These are phyloP conservation scores for Pelobates fuscus DNA, from an alignment of 2,113 vertebrate genomes.

Conservation along the genomic window DNA sequence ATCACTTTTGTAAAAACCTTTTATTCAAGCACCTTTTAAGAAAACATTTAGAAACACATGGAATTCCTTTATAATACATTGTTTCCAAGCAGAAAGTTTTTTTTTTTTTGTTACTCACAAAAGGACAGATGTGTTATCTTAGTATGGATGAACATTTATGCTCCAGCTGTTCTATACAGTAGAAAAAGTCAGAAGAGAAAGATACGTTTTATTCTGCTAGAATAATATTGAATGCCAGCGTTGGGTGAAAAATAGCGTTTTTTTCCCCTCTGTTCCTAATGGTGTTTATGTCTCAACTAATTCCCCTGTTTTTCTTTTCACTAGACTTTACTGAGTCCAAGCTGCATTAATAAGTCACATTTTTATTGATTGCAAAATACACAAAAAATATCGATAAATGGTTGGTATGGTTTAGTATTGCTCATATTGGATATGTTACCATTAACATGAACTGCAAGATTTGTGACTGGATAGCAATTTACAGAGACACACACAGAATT, in stretches of 20 bases:
- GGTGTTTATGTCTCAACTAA: neutral
- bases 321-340: too few species aligned
- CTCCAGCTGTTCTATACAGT: conserved; percentile 44
- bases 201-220: conserved; percentile 16
- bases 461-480: too few species aligned
- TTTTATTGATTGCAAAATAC: too few species aligned
- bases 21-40: conserved; percentile 5
- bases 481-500: too few species aligned
- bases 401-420: too few species aligned
- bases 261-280: neutral
- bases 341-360: too few species aligned
- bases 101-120: conserved; percentile 24
- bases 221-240: conserved; percentile 14
- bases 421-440: too few species aligned
- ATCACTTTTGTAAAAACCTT: conserved; percentile 20
- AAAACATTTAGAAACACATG: conserved; percentile 2
- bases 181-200: conserved; percentile 14
- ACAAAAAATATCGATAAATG: too few species aligned
- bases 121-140: conserved; percentile 45
- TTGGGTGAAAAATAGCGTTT: neutral
- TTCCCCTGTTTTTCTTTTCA: neutral
- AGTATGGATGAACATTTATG: conserved; percentile 39
- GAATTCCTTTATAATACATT: conserved; percentile 23
- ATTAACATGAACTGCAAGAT: too few species aligned
- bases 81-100: conserved; percentile 1